Evolutionary conservation across 2,888 invertebrate genomes (phyloP).

Genomic region (Stenodema calcarata): DNA sequence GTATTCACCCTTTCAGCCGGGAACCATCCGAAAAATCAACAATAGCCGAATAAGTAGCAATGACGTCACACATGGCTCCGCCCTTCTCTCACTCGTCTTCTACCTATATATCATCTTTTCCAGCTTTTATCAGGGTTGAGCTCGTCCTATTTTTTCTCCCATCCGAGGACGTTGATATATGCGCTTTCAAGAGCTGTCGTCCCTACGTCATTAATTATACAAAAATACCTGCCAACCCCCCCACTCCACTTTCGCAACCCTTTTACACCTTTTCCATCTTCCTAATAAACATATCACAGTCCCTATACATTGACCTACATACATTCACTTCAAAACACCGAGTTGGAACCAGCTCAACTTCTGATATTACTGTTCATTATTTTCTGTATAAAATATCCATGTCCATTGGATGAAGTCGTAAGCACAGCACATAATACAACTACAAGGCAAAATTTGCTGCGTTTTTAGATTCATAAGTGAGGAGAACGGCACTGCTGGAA

Average conservation of each 20-base stretch:
- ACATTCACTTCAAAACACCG: too few relatives aligned
- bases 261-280: not conserved
- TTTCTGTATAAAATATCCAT: too few relatives aligned
- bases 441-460: too few relatives aligned
- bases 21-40: not conserved
- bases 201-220: constrained; percentile 31
- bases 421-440: too few relatives aligned
- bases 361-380: too few relatives aligned
- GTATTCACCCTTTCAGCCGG: not conserved
- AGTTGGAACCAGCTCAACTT: too few relatives aligned
- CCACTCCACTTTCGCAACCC: not conserved
- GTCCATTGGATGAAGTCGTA: too few relatives aligned
- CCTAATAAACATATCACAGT: not conserved
- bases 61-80: not conserved
- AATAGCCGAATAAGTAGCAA: not conserved
- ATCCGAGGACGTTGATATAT: constrained; percentile 32
- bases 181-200: constrained; percentile 32
- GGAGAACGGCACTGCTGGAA: too few relatives aligned
- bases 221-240: constrained; percentile 1
- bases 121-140: not conserved
- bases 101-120: constrained; percentile 18
- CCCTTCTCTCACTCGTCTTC: not conserved
- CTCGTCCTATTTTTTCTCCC: not conserved
- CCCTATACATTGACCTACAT: too few relatives aligned
- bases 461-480: too few relatives aligned